Evolutionary conservation across 2,888 invertebrate genomes (phyloP), one percentile per base, ranked within the genome.

Genomic region (Minunthozetes semirufus): DNA sequence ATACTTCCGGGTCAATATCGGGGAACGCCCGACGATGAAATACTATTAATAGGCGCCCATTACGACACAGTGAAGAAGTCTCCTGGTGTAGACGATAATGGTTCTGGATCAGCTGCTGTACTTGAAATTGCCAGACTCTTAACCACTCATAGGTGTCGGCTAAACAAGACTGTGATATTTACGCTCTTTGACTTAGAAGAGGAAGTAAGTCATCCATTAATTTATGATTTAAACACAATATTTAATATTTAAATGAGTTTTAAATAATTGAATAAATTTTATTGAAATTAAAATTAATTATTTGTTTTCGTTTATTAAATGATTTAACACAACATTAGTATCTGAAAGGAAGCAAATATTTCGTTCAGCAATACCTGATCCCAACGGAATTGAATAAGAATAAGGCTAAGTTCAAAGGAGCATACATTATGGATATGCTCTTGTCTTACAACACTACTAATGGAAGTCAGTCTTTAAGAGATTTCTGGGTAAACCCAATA

Each of bases 151-250:
- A 76, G 75, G 46, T 76, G 78, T 33, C 76, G 75, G 9, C 68
- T 81, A 17, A 77, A 81, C 61, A 79, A 80, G 75, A 80, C 81
- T 13, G 77, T 82, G n/a, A 79, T 82, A 63, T 83, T 82, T 76
- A 82, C 82, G 5, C 81, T 82, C 0, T 82, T 83, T 77, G 83
- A 83, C 74, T 77, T 82, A 76, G 82, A 82, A 78, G 82, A 83
- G 80, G 80, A 80, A 19, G 83, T 79, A 77, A 76, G 76, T 48
- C 27, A 48, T 59, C 29, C 59, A n/a, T 56, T n/a, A 19, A 33
- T 33, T 33, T 27, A n/a, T 1, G 1, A 6, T 70, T 70, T 70
- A 27, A 42, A 42, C 42, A 38, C 13, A 9, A n/a, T n/a, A n/a
- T n/a, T n/a, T n/a, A n/a, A n/a, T n/a, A n/a, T 33, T 22, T 61